Conservation (phyloP, 2,888 invertebrate genomes). For the Habroteleia sp. region DNA sequence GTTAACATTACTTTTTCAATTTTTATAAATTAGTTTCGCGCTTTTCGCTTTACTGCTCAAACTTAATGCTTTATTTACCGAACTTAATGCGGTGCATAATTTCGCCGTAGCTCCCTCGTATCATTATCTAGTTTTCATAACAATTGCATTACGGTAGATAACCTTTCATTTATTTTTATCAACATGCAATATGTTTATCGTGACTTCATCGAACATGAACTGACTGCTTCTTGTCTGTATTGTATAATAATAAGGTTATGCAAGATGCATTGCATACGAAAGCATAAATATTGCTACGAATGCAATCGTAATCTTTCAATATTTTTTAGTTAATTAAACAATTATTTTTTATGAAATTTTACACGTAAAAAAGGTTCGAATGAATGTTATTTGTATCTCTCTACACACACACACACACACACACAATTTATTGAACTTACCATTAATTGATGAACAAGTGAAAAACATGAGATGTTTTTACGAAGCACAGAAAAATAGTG, state of each 20-base stretch:
- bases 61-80: constrained; percentile 20
- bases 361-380: no score
- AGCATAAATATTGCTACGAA: no score
- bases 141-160: constrained; percentile 20
- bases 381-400: no score
- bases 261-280: not conserved
- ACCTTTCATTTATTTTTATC: constrained; percentile 37
- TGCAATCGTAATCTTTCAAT: no score
- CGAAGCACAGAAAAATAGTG: no score
- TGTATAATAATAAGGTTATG: constrained; percentile 18
- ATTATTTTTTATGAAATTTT: no score
- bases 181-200: constrained; percentile 44
- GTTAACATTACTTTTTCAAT: constrained; percentile 34
- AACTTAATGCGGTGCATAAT: constrained; percentile 42
- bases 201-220: constrained; percentile 45
- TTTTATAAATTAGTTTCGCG: constrained; percentile 44
- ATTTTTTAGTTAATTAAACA: no score
- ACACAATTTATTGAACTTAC: no score
- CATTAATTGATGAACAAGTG: no score
- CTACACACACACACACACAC: no score
- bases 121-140: constrained; percentile 13
- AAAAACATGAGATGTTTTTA: no score
- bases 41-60: not conserved
- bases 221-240: constrained; percentile 29
- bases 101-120: constrained; percentile 21